Base-by-base conservation (phyloP, 1,140 invertebrate genomes). In the Drosophila oshimai region DNA sequence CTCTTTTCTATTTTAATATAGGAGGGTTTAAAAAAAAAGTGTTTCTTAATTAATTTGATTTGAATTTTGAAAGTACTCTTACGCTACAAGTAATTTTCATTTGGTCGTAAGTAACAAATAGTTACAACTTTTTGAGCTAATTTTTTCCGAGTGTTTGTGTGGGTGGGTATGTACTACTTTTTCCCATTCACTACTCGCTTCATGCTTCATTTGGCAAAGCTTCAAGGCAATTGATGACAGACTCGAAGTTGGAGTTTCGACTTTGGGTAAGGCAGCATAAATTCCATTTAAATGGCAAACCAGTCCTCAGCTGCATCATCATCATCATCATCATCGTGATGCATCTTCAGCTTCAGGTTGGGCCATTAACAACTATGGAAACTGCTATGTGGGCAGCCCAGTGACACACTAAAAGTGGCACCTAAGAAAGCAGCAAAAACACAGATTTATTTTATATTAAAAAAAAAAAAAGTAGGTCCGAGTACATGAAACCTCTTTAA, bases 201-300 rank as follows among this genome's bases (percentile, higher is more conserved):
- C 65, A 80, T 83, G 77, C 67, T 74, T 83, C 79, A 83, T 84
- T 83, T 84, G 79, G 53, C 57, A 46, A 41, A 54, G 18, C 54
- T 55, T 39, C 45, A 53, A 60, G 67, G 68, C 78, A 74, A 83
- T 83, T 83, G 78, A 83, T 75, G 80, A 68, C 81, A 76, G 53
- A 53, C 64, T 51, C 18, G 22, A 10, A 77, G 67, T 45, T 46
- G 47, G 53, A 46, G 61, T 42, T 62, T 58, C 36, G 70, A 36
- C 54, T 60, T 50, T 73, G 50, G 80, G 80, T 50, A 74, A 71
- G 75, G 75, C 76, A 73, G 81, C 75, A 76, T 87, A 73, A 80
- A 86, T 86, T 86, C 80, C 80, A 87, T 73, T 86, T 86, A 86
- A 87, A 86, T 86, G 80, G 76, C 80, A 86, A 72, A 39, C 53